phyloP scores from a whole-genome alignment of 1,140 invertebrate species.

The Zaprionus ornatus region DNA sequence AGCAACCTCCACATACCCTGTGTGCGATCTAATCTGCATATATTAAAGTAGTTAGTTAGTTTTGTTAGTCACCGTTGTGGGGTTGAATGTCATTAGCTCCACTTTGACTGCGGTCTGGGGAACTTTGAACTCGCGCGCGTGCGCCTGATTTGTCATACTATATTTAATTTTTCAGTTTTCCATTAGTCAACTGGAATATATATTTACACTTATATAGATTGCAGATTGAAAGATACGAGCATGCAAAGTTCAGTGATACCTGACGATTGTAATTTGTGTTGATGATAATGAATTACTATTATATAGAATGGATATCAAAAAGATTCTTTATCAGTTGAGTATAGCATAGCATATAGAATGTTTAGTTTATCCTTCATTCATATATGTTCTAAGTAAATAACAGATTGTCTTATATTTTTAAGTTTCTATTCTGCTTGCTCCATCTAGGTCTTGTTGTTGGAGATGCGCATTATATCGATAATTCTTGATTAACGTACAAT shows the following conservation, averaged over 20 bases:
- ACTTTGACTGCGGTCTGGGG: not conserved
- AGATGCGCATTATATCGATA: too few species aligned
- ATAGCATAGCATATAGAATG: too few species aligned
- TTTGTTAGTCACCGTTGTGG: not conserved
- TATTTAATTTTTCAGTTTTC: slow-evolving; percentile 2
- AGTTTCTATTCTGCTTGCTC: too few species aligned
- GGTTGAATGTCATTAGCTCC: not conserved
- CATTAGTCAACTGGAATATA: not conserved
- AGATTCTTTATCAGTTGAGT: too few species aligned
- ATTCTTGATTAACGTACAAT: too few species aligned
- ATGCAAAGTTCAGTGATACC: not conserved
- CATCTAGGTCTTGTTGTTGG: too few species aligned
- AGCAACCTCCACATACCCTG: slow-evolving; percentile 12
- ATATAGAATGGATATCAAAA: too few species aligned
- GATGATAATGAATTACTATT: not conserved
- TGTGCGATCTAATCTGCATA: not conserved
- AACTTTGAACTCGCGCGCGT: not conserved
- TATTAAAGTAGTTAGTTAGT: not conserved
- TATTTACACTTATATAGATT: not conserved
- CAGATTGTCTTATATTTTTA: too few species aligned
- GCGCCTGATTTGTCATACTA: not conserved
- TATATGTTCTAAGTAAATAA: too few species aligned
- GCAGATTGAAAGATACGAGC: not conserved
- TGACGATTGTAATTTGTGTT: not conserved
- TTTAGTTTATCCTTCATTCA: too few species aligned